Evolutionary conservation across 2,888 invertebrate species (phyloP), one percentile per base, ranked within the genome.

Genomic region (Dysmachus trigonus): DNA sequence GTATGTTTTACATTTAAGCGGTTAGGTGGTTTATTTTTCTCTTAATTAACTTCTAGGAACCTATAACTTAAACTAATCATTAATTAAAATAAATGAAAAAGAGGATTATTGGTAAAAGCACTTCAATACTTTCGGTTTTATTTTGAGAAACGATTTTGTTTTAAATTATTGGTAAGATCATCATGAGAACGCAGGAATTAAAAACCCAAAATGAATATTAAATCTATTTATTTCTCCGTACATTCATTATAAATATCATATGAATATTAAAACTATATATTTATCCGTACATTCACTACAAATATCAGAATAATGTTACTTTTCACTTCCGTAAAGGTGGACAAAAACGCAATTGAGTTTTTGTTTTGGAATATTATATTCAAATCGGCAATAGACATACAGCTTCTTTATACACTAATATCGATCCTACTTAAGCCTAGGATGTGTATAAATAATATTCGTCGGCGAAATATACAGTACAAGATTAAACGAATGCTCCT

Each of bases 321-420:
- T 31, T 74, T 62, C 62, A 62, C 62, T 62, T 62, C 22, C 62
- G 27, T 22, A 27, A 22, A 62, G 27, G 27, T 62, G 22, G 62
- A 62, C 62, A 62, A 62, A 47, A 62, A 62, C 62, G n/a, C 73
- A 31, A n/a, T 6, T 73, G 73, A 30, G 31, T 30, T 73, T 62
- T 62, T 62, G 62, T 51, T 47, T 79, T 79, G 79, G 79, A 79
- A 79, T 79, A 79, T 47, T 47, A 51, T 33, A 79, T 79, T 30
- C 51, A 47, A 79, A 79, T 30, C 27, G 6, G 30, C 15, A 30
- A 79, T 13, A 18, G 30, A n/a, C n/a, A 51, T 41, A 35, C 8
- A 53, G 22, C 53, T 53, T 10, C 22, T 79, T 41, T 79, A 27
- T 27, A 47, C 27, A 51, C 47, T 79, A 47, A n/a, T 31, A 79